A percentile compares a stretch with the other conserved stretches of the same genome.
Conservation (phyloP, 2,888 invertebrate species). For the Serripes groenlandicus region DNA sequence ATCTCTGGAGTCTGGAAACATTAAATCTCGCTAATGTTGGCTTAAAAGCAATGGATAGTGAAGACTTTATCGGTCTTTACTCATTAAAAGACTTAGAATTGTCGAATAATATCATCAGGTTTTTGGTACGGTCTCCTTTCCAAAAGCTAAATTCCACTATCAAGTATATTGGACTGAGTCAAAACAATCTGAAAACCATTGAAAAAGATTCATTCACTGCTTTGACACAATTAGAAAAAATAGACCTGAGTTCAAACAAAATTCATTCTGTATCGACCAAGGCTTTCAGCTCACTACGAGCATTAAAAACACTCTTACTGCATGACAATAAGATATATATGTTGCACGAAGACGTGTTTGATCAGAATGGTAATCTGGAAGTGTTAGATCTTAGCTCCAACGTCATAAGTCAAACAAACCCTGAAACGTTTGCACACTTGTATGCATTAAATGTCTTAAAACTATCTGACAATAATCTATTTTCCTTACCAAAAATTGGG, state of each 20-base stretch:
- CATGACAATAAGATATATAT: constrained; percentile 34
- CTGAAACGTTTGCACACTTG: constrained; percentile 22
- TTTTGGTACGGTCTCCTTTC: constrained; percentile 17
- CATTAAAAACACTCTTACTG: constrained; percentile 27
- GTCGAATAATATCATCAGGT: background rate
- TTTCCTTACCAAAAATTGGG: constrained; percentile 22
- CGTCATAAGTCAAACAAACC: constrained; percentile 32
- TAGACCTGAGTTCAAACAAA: constrained; percentile 42
- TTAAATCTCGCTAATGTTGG: constrained; percentile 33
- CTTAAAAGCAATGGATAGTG: background rate
- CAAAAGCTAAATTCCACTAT: constrained; percentile 12
- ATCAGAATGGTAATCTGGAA: constrained; percentile 20
- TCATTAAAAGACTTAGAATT: constrained; percentile 16
- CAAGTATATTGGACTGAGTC: constrained; percentile 14
- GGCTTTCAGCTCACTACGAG: constrained; percentile 30
- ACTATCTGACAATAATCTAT: constrained; percentile 36
- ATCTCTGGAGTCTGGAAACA: constrained; percentile 17
- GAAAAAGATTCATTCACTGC: constrained; percentile 10
- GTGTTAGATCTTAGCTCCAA: constrained; percentile 44
- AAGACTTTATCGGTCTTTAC: constrained; percentile 4
- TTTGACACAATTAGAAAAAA: constrained; percentile 3
- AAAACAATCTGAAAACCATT: constrained; percentile 20
- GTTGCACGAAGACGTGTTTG: constrained; percentile 25
- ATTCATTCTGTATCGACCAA: constrained; percentile 18
- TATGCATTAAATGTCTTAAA: constrained; percentile 22